Base-by-base conservation (phyloP, 2,113 vertebrate genomes). In the Hippocampus guttulatus region DNA sequence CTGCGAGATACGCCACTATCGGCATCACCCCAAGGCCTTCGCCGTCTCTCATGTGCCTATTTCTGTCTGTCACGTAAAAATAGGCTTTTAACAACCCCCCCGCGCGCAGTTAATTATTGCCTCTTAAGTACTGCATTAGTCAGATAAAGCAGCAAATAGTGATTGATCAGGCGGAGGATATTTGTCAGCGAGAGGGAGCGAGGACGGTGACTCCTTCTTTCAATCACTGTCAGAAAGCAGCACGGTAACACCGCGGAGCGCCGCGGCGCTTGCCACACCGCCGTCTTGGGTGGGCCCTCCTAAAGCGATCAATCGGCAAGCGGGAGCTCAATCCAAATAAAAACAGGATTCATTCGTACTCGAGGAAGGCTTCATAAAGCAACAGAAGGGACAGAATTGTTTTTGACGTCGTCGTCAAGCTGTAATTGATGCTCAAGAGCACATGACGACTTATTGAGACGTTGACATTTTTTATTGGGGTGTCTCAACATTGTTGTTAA, bases 11-110 rank as follows among this genome's bases (percentile, higher is more conserved):
- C 52, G 75, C 75, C 70, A 67, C 69, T 52, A 70, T 79, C 79
- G 87, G 84, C 81, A 77, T 86, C 84, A 71, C 86, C 77, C 74
- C 65, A 55, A 78, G 71, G 75, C 70, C 82, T 91, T 76, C 71
- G 83, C 87, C 87, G 83, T 87, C 81, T 88, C 87, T 91, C 90
- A 85, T 84, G 51, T 67, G 81, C 89, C 91, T 93, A 93, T 92
- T 93, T 92, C 86, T 62, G 91, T 91, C 90, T 90, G 90, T 92
- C 90, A 88, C 80, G 75, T 92, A 90, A 92, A 92, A 91, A 92
- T 91, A 90, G 92, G 88, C 84, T 91, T 91, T 92, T 92, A 91
- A 92, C 87, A 91, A 91, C 88, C 90, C 33, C 33, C 87, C 73
- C 83, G 82, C 68, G 45, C 74, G 80, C 64, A 70, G 67, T 92